Base-by-base conservation (phyloP, 2,797 vertebrate genomes). In the Pseudochaenichthys georgianus region DNA sequence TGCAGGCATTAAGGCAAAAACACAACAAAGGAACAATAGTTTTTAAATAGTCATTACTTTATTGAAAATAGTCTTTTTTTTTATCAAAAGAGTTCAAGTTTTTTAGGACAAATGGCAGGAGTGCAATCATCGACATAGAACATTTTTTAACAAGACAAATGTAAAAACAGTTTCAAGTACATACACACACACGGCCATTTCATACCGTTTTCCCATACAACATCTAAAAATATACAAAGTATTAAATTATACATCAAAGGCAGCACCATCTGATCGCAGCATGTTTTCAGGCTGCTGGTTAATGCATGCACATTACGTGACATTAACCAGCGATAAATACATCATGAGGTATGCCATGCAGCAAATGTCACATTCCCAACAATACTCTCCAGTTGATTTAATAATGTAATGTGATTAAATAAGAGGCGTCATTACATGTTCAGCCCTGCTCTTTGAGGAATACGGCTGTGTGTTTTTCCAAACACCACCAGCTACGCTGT, bases 11-110 rank as follows among this genome's bases (percentile, higher is more conserved):
- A n/a, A 67, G 5, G 21, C 6, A 11, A 38, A 46, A 34, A 21
- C 15, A 53, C 15, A 38, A 19, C 5, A 64, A 16, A 69, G 6
- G 9, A 17, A 46, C 13, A 43, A n/a, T 16, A 0, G 12, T 55
- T 13, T 59, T 19, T 21, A 1, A 58, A 47, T 45, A 74, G 34
- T 52, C 11, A 50, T 0, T 0, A 68, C 54, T 89, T 92, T 91
- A 89, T 88, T 93, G 85, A 89, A 91, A 90, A 87, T 77, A 23
- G 31, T 3, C 1, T 80, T 61, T 73, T 65, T 65, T 90, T 28
- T 87, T 16, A 79, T 86, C 60, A 86, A 87, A 84, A 62, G 1
- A 17, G 3, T 91, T 94, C 93, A 95, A 94, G 91, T 93, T 87
- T 91, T 91, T 82, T 90, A 93, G 92, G 92, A 82, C 77, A 84